Base-by-base conservation (phyloP, 2,797 vertebrate genomes). In the Sciurus carolinensis region DNA sequence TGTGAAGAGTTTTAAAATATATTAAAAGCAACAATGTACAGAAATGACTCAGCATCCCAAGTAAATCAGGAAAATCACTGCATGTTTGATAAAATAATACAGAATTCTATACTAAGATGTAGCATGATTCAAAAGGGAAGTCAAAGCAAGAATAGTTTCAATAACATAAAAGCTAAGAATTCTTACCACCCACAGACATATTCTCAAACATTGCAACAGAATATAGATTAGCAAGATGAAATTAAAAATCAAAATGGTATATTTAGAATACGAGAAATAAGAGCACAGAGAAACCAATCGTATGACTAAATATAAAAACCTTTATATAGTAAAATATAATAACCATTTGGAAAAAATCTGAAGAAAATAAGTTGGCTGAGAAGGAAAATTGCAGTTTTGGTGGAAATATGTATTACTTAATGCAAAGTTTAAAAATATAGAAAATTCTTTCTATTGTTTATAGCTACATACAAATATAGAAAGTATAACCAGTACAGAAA, bases 91-190 rank as follows among this genome's bases (percentile, higher is more conserved):
- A 50, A 73, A 81, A n/a, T 20, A 9, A 26, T n/a, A 67, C 52
- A 81, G 42, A 79, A 44, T 64, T 67, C 71, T 71, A 12, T 77
- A 20, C 52, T 73, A 11, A n/a, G 9, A 75, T 42, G 11, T 10
- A 79, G 15, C 1, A 71, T 7, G 42, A 90, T 62, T 88, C 83
- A 85, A 81, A 73, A 83, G 28, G 75, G 33, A 69, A 59, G 28
- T 28, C 91, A 77, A 95, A 86, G 5, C 20, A 73, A 79, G 30
- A 82, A 77, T 80, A 20, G 7, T 66, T 91, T 95, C 33, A 50
- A 15, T 62, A 72, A 59, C 5, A 20, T 24, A 69, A 69, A 44
- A 91, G 44, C 17, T 57, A 64, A 87, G 15, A 81, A 64, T 92
- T 81, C 77, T 71, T 64, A 72, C 75, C 80, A 84, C 33, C 11